phyloP scores from a whole-genome alignment of 2,113 vertebrate species.

The Syngnathus scovelli region DNA sequence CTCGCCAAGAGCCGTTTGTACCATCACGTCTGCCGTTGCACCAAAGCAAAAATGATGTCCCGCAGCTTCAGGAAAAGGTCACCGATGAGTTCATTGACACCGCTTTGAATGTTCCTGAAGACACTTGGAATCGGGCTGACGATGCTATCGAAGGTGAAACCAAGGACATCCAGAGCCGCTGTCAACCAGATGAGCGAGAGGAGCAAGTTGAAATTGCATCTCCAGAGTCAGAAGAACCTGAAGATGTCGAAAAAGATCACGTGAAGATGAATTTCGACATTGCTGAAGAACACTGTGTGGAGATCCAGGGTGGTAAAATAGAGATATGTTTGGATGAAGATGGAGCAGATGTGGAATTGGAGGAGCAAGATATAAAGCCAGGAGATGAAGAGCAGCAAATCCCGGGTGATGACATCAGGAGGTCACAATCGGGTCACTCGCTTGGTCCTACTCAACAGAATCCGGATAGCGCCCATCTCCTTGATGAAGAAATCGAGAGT shows the following conservation, averaged over 20 bases:
- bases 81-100: conserved; percentile 4
- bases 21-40: neutral
- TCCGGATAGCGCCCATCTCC: neutral
- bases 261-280: conserved; percentile 2
- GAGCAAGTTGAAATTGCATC: neutral
- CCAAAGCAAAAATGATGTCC: neutral
- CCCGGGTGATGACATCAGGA: conserved; percentile 9
- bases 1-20: neutral
- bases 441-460: neutral
- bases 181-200: neutral
- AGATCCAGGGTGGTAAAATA: conserved; percentile 3
- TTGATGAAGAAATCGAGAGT: neutral
- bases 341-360: neutral
- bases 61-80: neutral
- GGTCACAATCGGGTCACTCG: conserved; percentile 1
- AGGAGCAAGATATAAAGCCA: conserved; percentile 9
- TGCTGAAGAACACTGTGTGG: neutral
- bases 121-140: neutral
- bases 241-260: conserved; percentile 1
- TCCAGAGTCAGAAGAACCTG: neutral
- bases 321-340: neutral
- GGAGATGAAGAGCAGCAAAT: conserved; percentile 4
- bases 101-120: neutral
- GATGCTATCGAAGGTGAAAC: conserved; percentile 7
- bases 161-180: neutral